Evolutionary conservation across 2,888 invertebrate species (phyloP).

Genomic region (Cephus rjabovi): DNA sequence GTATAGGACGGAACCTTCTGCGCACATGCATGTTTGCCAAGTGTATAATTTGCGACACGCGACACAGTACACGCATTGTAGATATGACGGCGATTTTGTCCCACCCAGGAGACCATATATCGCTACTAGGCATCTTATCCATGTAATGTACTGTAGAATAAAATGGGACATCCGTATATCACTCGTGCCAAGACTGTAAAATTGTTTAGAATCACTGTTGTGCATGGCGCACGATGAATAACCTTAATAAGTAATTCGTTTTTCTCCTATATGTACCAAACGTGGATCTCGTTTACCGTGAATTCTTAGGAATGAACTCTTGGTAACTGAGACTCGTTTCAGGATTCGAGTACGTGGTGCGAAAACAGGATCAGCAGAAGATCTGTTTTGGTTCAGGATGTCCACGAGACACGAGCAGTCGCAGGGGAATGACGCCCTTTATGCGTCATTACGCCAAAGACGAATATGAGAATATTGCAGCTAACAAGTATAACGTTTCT

Average conservation of each 20-base stretch:
- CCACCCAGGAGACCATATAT: neutral
- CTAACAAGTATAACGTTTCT: conserved; percentile 47
- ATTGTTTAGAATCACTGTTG: neutral
- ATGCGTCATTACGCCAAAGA: conserved; percentile 49
- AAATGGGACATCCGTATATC: neutral
- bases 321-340: neutral
- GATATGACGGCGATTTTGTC: neutral
- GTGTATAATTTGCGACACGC: conserved; percentile 27
- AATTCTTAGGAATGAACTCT: neutral
- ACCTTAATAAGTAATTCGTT: neutral
- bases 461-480: conserved; percentile 45
- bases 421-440: conserved; percentile 46
- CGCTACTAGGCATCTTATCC: neutral
- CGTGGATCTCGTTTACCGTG: neutral
- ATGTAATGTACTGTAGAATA: neutral
- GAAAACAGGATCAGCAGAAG: conserved; percentile 46
- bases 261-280: neutral
- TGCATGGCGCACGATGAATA: neutral
- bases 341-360: conserved; percentile 52
- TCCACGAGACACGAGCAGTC: conserved; percentile 45
- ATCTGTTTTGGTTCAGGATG: conserved; percentile 58
- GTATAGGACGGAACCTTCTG: conserved; percentile 12
- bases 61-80: conserved; percentile 13
- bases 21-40: conserved; percentile 18
- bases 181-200: neutral